Base-by-base conservation (phyloP, 1,140 invertebrate species). In the Dolichoris vasculosae region DNA sequence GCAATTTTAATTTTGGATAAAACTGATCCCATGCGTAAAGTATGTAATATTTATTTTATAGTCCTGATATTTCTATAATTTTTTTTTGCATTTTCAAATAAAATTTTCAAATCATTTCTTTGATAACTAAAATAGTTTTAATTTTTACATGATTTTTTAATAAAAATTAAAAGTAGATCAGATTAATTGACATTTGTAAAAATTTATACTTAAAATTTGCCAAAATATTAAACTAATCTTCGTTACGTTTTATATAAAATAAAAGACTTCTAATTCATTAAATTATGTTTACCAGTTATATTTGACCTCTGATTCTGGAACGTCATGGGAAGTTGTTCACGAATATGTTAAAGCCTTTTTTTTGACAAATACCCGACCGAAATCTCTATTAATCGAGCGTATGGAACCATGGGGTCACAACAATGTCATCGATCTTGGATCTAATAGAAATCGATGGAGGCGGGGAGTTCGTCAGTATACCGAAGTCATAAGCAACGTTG, bases 331-430 rank as follows among this genome's bases (percentile, higher is more conserved):
- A 26, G 69, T 94, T 48, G 93, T 97, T 67, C 95, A 97, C 86
- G 94, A 94, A 75, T 96, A 94, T 90, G 97, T 98, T 0, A 97
- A 97, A 90, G 94, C 96, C 0, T 95, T 97, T 90, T 95, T 97
- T 90, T 95, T 94, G 88, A 93, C 94, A 0, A 63, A 80, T 23
- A 64, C 67, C 92, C 8, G 94, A 94, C 55, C 88, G 90, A 89
- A 91, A 88, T 91, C 93, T 59, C 90, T 98, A 59, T 95, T 97
- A 80, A 94, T 98, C 20, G 96, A 97, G 89, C 92, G 96, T 84
- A 94, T 94, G 88, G 95, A 96, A 91, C 95, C 95, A 0, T 93
- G 92, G 38, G 94, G 95, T 23, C 92, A 92, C 1, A 95, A 95
- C 38, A 95, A 95, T 0, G 94, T 98, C 0, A 88, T 96, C 77